Percentiles rank a stretch among this genome's conserved stretches.
These are phyloP conservation scores for Aradophagus sp. DNA, from an alignment of 1,140 invertebrate species.

Conservation along the genomic window DNA sequence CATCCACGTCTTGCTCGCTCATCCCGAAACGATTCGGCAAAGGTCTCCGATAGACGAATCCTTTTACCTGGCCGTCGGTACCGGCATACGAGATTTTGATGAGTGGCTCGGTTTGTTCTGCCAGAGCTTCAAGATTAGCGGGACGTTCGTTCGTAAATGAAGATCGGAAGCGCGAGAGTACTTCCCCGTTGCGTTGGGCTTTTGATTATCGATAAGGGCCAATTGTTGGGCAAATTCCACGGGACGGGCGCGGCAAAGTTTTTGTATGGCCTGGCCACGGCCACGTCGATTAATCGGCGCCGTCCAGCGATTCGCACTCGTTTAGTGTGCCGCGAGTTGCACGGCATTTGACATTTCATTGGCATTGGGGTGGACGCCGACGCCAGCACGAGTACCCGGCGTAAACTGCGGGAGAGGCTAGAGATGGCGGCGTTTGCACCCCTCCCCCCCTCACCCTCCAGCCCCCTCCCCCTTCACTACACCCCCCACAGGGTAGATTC, in stretches of 20 bases:
- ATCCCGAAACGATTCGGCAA: slow-evolving; percentile 75
- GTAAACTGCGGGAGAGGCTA: slow-evolving; percentile 58
- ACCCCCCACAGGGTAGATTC: slow-evolving; percentile 37
- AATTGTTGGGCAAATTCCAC: no score
- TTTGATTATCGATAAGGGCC: no score
- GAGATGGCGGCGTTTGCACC: slow-evolving; percentile 69
- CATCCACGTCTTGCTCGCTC: slow-evolving; percentile 93
- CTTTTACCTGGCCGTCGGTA: slow-evolving; percentile 73
- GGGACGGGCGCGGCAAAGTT: neutral
- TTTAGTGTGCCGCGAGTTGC: slow-evolving; percentile 11
- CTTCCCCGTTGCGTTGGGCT: no score
- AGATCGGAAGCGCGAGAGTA: neutral
- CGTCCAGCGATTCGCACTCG: slow-evolving; percentile 4
- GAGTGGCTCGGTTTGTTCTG: slow-evolving; percentile 38
- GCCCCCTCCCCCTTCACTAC: no score
- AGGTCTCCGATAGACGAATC: slow-evolving; percentile 73
- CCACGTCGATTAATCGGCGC: neutral
- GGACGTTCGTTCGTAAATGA: neutral
- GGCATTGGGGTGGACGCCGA: slow-evolving; percentile 34
- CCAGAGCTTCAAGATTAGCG: slow-evolving; percentile 22
- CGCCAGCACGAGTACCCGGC: slow-evolving; percentile 31
- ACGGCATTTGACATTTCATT: slow-evolving; percentile 38
- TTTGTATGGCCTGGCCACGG: neutral
- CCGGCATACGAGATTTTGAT: slow-evolving; percentile 75
- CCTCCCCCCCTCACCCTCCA: no score